Conservation (phyloP, 2,888 invertebrate species). For the Eilema caniola region DNA sequence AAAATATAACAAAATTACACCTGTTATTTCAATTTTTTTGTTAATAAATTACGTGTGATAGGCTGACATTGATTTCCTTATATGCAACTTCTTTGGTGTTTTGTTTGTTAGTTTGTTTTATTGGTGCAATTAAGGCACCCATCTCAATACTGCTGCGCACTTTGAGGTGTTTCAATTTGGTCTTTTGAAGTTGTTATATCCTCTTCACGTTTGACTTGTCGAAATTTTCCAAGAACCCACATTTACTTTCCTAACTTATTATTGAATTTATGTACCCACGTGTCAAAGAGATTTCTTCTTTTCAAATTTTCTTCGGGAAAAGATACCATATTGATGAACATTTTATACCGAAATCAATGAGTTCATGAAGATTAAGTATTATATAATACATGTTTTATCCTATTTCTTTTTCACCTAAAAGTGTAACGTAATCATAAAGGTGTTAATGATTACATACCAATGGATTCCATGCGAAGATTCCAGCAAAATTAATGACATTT, state of each 20-base stretch:
- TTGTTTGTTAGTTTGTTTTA: no score
- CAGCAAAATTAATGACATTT: conserved; percentile 18
- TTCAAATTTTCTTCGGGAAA: not conserved
- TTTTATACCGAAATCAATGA: not conserved
- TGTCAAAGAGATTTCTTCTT: not conserved
- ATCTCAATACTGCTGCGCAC: not conserved
- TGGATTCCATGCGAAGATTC: conserved; percentile 11
- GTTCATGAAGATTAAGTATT: not conserved
- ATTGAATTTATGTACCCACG: not conserved
- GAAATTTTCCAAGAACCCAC: not conserved
- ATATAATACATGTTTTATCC: not conserved
- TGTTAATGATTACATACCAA: not conserved
- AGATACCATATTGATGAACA: not conserved
- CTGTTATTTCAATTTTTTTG: no score
- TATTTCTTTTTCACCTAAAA: not conserved
- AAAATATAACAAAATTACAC: no score
- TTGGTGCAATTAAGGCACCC: not conserved
- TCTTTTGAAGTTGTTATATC: not conserved
- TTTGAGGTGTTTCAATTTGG: not conserved
- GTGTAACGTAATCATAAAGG: not conserved
- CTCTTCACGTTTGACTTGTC: not conserved
- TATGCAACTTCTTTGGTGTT: no score
- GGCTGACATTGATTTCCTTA: not conserved
- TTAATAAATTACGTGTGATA: not conserved
- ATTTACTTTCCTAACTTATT: not conserved